Conservation (phyloP, 2,888 invertebrate species). For the Cephonodes hylas region DNA sequence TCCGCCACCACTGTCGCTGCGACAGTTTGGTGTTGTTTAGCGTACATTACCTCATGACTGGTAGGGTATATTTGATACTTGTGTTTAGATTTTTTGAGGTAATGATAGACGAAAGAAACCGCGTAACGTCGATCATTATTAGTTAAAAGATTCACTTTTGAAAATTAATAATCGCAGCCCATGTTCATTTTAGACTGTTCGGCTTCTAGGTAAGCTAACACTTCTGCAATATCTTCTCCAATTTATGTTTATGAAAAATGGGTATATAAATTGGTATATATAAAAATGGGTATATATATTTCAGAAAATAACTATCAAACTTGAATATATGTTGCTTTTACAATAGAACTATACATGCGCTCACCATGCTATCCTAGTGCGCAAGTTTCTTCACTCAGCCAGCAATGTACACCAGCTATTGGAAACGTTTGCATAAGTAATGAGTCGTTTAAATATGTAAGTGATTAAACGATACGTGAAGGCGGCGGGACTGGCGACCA, state of each 20-base stretch:
- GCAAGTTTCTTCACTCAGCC: neutral
- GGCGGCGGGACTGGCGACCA: slow-evolving; percentile 30
- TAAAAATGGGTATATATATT: too few relatives aligned
- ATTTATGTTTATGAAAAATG: too few relatives aligned
- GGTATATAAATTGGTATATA: too few relatives aligned
- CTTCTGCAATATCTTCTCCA: too few relatives aligned
- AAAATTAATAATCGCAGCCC: too few relatives aligned
- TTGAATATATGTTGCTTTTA: too few relatives aligned
- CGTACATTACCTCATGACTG: slow-evolving; percentile 31
- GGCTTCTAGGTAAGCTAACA: too few relatives aligned
- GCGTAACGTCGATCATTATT: neutral
- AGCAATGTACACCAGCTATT: neutral
- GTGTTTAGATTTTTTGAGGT: neutral
- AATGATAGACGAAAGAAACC: neutral
- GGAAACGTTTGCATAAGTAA: slow-evolving; percentile 36
- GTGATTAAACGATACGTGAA: slow-evolving; percentile 67
- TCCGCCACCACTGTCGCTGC: neutral
- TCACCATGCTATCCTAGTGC: too few relatives aligned
- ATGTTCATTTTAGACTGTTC: too few relatives aligned
- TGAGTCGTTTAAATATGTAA: slow-evolving; percentile 64
- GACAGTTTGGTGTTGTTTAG: slow-evolving; percentile 14
- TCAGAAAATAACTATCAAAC: too few relatives aligned
- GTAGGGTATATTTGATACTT: neutral
- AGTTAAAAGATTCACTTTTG: too few relatives aligned
- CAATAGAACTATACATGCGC: too few relatives aligned